A percentile compares a stretch with the other conserved stretches of the same genome.
These are phyloP conservation scores for Calycopis cecrops DNA, from an alignment of 1,140 invertebrate genomes.

Conservation along the genomic window DNA sequence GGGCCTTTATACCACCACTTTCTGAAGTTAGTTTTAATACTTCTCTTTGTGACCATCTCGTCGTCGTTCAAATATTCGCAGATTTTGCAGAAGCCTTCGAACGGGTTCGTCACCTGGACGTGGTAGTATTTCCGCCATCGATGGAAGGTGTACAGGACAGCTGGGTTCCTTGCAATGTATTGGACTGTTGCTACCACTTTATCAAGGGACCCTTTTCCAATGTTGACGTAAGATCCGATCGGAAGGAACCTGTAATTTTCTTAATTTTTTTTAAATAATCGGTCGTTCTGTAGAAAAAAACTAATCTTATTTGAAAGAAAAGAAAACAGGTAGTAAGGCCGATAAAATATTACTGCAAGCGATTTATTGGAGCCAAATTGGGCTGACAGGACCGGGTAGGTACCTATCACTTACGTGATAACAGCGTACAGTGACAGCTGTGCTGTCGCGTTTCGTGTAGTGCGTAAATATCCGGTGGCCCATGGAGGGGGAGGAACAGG, in stretches of 20 bases:
- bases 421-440: too few species aligned
- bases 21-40: conserved; percentile 38
- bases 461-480: too few species aligned
- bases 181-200: conserved; percentile 37
- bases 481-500: too few species aligned
- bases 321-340: too few species aligned
- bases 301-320: too few species aligned
- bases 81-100: conserved; percentile 42
- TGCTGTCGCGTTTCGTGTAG: too few species aligned
- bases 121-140: conserved; percentile 47
- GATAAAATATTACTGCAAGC: too few species aligned
- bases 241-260: conserved; percentile 59
- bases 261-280: too few species aligned
- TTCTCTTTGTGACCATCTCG: conserved; percentile 20
- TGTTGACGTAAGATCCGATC: conserved; percentile 50
- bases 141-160: conserved; percentile 40
- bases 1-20: conserved; percentile 47
- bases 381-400: too few species aligned
- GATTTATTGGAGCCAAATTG: too few species aligned
- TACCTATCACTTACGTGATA: too few species aligned
- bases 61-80: conserved; percentile 43
- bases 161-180: conserved; percentile 38
- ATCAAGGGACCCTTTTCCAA: conserved; percentile 22
- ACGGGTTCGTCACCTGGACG: conserved; percentile 27
- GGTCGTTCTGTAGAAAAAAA: too few species aligned